Evolutionary conservation across 2,113 vertebrate species (phyloP), one percentile per base, ranked within the genome.

Genomic region (Stomatorhinus ivindoensis): DNA sequence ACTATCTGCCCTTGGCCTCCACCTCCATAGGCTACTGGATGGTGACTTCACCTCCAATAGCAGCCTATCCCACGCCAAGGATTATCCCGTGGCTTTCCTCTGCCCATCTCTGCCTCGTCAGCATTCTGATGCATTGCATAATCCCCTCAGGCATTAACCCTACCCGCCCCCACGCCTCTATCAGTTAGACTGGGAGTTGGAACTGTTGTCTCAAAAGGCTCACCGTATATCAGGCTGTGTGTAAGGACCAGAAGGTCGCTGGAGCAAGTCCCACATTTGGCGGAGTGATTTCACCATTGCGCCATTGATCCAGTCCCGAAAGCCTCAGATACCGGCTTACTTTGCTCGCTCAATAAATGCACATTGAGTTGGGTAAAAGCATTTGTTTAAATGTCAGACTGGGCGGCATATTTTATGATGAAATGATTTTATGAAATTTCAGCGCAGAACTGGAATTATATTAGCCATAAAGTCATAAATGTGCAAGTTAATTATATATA

Each of bases 61-160:
- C 50, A 47, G 80, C 39, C 8, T 24, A 83, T 24, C 17, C 82
- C 44, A 84, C 0, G 24, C 44, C 11, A 24, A 6, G 87, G 91
- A 91, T 89, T 89, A 88, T 44, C 47, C 82, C 3, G 19, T 13
- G 9, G 17, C 58, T 87, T 21, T 7, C 39, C 19, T 55, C 15
- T 44, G 17, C 42, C 5, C 42, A 15, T 35, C 86, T 88, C 65
- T 91, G 93, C 94, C 89, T 73, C 90, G 90, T 96, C 95, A 95
- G 95, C 94, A 93, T 80, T 15, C 35, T 80, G 35, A 80, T 2
- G 17, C 73, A 83, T 93, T 90, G 93, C 90, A 88, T 95, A 92
- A 96, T 96, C 95, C 94, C 94, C 95, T 96, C 92, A 90, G 91
- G 55, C 39, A 50, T 55, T 21, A 87, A 3, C 73, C 24, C 86